Percentiles rank a stretch among this genome's conserved stretches.
Conservation (phyloP, 2,797 vertebrate species). For the Spea hammondii region DNA sequence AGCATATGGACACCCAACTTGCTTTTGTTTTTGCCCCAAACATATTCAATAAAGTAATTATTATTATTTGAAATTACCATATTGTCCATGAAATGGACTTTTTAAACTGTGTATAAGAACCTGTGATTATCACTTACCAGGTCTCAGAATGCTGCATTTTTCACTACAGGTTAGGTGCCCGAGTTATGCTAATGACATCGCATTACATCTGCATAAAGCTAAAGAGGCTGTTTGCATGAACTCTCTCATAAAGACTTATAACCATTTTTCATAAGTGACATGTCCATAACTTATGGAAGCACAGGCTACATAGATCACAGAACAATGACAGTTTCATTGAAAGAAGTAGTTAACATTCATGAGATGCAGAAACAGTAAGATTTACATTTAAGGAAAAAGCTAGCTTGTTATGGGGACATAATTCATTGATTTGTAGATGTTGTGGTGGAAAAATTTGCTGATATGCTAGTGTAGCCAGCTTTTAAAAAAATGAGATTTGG, state of each 20-base stretch:
- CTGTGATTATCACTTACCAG: neutral
- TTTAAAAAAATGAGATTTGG: too few relatives aligned
- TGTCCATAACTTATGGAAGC: conserved; percentile 42
- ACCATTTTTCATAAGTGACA: conserved; percentile 40
- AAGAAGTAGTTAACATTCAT: conserved; percentile 45
- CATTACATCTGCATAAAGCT: conserved; percentile 41
- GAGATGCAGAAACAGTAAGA: conserved; percentile 47
- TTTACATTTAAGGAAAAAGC: conserved; percentile 46
- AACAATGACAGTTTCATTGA: conserved; percentile 44
- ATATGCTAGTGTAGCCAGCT: neutral
- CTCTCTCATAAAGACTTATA: conserved; percentile 33
- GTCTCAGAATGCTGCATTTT: conserved; percentile 15
- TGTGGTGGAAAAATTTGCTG: conserved; percentile 18
- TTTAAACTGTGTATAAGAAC: too few relatives aligned
- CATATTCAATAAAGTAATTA: too few relatives aligned
- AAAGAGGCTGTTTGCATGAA: conserved; percentile 47
- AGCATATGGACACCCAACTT: too few relatives aligned
- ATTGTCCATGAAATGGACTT: too few relatives aligned
- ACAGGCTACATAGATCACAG: conserved; percentile 39
- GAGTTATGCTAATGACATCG: conserved; percentile 35
- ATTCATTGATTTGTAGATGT: conserved; percentile 28
- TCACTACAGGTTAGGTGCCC: conserved; percentile 27
- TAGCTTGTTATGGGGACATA: conserved; percentile 32
- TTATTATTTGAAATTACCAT: too few relatives aligned
- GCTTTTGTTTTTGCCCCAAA: too few relatives aligned